Percentiles rank a stretch among this genome's conserved stretches.
Evolutionary conservation across 2,113 vertebrate species (phyloP).

Genomic region (Martes martes): DNA sequence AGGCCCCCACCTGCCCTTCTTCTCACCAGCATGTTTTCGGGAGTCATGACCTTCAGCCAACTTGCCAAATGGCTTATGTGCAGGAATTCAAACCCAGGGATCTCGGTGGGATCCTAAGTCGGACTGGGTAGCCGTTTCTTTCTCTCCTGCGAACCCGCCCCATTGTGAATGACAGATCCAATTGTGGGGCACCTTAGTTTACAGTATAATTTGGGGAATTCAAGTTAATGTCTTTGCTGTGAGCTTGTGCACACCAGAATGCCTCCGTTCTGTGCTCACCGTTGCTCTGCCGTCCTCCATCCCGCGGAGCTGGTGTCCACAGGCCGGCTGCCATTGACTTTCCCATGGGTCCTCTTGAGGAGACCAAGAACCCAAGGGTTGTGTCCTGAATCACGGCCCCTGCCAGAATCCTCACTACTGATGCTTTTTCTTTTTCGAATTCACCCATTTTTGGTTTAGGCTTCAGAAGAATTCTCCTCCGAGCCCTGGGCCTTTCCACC

Average conservation of each 20-base stretch:
- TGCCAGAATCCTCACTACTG: background rate
- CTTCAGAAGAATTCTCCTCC: background rate
- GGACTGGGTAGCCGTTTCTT: background rate
- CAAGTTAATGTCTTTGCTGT: background rate
- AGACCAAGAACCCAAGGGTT: background rate
- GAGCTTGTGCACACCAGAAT: background rate
- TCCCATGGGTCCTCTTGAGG: background rate
- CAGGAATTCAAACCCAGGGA: background rate
- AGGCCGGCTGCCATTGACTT: background rate
- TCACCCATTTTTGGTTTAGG: background rate
- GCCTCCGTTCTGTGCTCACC: background rate
- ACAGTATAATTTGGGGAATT: background rate
- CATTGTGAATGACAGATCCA: background rate
- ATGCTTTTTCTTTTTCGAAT: background rate
- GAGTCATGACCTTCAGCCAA: background rate
- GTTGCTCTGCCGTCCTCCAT: fast-evolving
- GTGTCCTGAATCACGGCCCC: too few species aligned
- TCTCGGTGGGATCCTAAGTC: background rate
- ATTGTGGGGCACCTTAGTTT: too few species aligned
- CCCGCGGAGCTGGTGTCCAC: fast-evolving
- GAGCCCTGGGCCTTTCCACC: background rate
- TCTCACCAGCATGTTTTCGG: fast-evolving
- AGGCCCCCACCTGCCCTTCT: background rate
- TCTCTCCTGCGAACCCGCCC: too few species aligned
- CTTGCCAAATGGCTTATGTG: background rate